Conservation (phyloP, 2,797 vertebrate species). For the Coluber constrictor region DNA sequence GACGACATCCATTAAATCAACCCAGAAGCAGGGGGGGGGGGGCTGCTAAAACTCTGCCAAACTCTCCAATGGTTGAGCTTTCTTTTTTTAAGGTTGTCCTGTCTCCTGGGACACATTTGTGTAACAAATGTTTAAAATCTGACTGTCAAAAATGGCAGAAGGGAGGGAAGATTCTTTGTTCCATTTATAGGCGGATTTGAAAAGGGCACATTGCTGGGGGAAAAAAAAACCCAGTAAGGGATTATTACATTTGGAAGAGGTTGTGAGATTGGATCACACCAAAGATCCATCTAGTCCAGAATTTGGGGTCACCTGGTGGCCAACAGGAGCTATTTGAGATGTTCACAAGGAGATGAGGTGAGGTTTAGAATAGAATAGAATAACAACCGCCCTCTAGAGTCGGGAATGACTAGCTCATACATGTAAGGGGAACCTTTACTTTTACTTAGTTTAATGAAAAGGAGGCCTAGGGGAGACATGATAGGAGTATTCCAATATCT, state of each 20-base stretch:
- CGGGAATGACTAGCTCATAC: too few relatives aligned
- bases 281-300: not conserved
- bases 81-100: constrained; percentile 39
- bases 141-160: constrained; percentile 57
- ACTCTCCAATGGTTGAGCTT: constrained; percentile 40
- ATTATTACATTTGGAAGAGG: not conserved
- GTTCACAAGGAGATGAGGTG: not conserved
- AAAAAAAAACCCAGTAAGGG: not conserved
- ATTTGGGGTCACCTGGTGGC: not conserved
- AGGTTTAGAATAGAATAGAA: not conserved
- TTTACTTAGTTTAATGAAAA: too few relatives aligned
- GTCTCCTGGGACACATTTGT: constrained; percentile 58
- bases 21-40: constrained; percentile 13
- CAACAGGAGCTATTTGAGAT: not conserved
- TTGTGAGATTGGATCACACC: not conserved
- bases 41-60: constrained; percentile 51
- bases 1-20: constrained; percentile 55
- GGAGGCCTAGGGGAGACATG: too few relatives aligned
- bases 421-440: too few relatives aligned
- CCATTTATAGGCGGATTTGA: constrained; percentile 6
- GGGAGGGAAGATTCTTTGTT: constrained; percentile 33
- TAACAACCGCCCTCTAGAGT: too few relatives aligned
- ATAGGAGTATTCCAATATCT: too few relatives aligned
- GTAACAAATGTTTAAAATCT: constrained; percentile 48
- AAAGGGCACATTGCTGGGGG: not conserved